Evolutionary conservation across 2,888 invertebrate species (phyloP), one percentile per base, ranked within the genome.

Genomic region (Merodon equestris): DNA sequence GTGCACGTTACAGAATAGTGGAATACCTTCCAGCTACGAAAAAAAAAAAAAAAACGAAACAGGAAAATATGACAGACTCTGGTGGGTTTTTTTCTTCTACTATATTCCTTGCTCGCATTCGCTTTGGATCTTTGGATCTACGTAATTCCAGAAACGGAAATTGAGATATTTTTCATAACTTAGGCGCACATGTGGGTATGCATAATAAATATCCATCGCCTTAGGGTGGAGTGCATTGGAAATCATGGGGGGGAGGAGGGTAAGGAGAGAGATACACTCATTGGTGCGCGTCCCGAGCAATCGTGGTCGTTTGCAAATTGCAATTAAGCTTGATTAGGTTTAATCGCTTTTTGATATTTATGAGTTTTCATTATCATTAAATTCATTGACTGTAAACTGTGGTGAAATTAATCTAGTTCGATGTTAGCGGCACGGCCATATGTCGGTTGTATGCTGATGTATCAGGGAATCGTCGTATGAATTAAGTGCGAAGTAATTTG

Each of bases 281-380:
- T 38, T 44, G 27, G 44, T 51, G 48, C 53, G 73, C 73, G 70
- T 70, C 70, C 27, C 70, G 60, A 66, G 57, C 63, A 63, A 58
- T 57, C 56, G 38, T 51, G 53, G 50, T 64, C 64, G 70, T 71
- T 81, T 74, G 74, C 74, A 79, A 81, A 82, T 83, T 81, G 84
- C 85, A 84, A 85, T 84, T 84, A 85, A 83, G 84, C 84, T 83
- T 85, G 84, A 85, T 85, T 85, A 84, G 84, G 82, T 83, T 84
- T 84, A 85, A 85, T 85, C 84, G 84, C 82, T 83, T 84, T 83
- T 83, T 83, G 83, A 83, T 84, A 84, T 85, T 85, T 84, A 84
- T 84, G 83, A 81, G 82, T 84, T 84, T 84, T 84, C 85, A 84
- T 84, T 85, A 84, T 82, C 84, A 83, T 83, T 83, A 82, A 61